Evolutionary conservation across 2,888 invertebrate species (phyloP).

Genomic region (Tridacna gigas): DNA sequence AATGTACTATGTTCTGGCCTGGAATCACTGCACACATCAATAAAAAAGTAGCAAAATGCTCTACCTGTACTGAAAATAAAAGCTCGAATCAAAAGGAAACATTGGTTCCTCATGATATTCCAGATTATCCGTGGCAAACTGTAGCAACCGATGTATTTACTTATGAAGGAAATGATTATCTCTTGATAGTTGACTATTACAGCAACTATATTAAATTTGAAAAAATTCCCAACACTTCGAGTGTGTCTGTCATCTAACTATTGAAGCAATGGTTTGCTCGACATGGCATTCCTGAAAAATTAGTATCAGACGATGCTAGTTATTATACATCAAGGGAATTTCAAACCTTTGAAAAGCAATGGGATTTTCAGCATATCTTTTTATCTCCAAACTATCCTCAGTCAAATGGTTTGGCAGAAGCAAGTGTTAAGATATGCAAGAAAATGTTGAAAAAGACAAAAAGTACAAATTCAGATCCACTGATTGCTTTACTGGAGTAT

Average conservation of each 20-base stretch:
- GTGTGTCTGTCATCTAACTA: background rate
- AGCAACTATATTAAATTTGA: constrained; percentile 47
- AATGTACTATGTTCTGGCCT: constrained; percentile 63
- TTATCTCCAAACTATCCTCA: constrained; percentile 58
- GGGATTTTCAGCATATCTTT: constrained; percentile 14
- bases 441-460: constrained; percentile 30
- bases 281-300: constrained; percentile 2
- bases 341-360: background rate
- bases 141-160: constrained; percentile 54
- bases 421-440: constrained; percentile 62
- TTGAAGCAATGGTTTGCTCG: constrained; percentile 5
- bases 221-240: too few relatives aligned
- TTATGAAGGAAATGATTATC: constrained; percentile 38
- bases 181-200: constrained; percentile 51
- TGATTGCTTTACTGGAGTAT: constrained; percentile 13
- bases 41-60: constrained; percentile 43
- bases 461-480: background rate
- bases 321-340: background rate
- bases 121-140: constrained; percentile 53
- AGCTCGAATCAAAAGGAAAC: constrained; percentile 52
- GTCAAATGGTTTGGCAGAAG: constrained; percentile 66
- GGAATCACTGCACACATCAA: constrained; percentile 47
- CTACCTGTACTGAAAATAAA: constrained; percentile 35
- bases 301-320: constrained; percentile 3
- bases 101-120: constrained; percentile 43